Evolutionary conservation across 1,140 invertebrate species (phyloP).

Genomic region (Melanaphis sacchari): DNA sequence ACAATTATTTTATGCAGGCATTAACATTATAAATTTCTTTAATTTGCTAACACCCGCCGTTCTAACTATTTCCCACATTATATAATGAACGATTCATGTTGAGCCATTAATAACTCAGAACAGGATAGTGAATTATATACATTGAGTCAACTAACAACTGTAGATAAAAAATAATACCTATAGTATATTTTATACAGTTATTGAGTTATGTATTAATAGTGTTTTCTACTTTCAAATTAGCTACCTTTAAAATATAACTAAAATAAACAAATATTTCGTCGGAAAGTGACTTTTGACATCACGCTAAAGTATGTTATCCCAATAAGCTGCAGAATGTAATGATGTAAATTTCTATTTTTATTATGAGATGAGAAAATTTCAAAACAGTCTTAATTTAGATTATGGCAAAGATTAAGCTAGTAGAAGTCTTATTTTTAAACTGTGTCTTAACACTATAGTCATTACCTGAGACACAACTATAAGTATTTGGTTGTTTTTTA

Average conservation of each 20-base stretch:
- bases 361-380: conserved; percentile 7
- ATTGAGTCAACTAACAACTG: background rate
- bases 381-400: conserved; percentile 48
- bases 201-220: background rate
- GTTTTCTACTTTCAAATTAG: conserved; percentile 11
- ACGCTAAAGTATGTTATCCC: background rate
- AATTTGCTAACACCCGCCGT: background rate
- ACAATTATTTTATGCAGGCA: background rate
- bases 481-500: background rate
- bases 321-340: conserved; percentile 1
- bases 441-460: background rate
- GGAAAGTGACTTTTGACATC: background rate
- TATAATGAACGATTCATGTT: background rate
- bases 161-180: background rate
- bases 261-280: background rate
- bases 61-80: background rate
- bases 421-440: conserved; percentile 20
- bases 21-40: background rate
- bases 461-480: conserved; percentile 2
- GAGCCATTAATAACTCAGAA: background rate
- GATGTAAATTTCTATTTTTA: conserved; percentile 35
- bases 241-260: background rate
- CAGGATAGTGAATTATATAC: background rate
- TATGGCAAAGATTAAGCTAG: conserved; percentile 1
- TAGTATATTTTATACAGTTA: background rate